phyloP scores from a whole-genome alignment of 2,797 vertebrate species.

The Myotis planiceps region DNA sequence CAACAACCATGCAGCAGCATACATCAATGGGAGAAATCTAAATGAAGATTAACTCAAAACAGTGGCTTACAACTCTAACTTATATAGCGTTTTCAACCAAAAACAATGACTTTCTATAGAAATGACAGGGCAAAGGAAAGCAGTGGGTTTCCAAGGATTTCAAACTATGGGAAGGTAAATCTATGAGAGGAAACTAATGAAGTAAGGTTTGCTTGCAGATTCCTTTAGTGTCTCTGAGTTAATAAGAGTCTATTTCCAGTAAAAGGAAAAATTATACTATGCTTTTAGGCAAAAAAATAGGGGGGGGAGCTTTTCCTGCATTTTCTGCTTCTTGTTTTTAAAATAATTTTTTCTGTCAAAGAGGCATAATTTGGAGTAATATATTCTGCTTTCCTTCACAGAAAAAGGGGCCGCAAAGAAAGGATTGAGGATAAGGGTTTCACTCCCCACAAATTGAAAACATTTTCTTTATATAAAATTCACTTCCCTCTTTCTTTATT shows the following conservation, averaged over 20 bases:
- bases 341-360: neutral
- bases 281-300: neutral
- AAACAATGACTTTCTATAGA: neutral
- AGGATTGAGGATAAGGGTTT: neutral
- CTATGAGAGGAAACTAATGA: neutral
- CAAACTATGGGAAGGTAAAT: neutral
- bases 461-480: neutral
- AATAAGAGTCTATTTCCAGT: neutral
- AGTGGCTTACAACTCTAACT: neutral
- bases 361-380: neutral
- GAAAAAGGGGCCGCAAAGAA: neutral
- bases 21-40: neutral
- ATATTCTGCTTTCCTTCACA: neutral
- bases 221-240: neutral
- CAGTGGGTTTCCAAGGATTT: neutral
- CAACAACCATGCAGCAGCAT: neutral
- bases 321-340: neutral
- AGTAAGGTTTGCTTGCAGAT: neutral
- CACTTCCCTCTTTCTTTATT: neutral
- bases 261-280: neutral
- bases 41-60: neutral
- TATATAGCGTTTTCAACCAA: neutral
- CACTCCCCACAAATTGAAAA: neutral
- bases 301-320: neutral
- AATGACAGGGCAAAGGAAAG: neutral